Conservation (phyloP, 2,888 invertebrate species). For the Anoplius nigerrimus region DNA sequence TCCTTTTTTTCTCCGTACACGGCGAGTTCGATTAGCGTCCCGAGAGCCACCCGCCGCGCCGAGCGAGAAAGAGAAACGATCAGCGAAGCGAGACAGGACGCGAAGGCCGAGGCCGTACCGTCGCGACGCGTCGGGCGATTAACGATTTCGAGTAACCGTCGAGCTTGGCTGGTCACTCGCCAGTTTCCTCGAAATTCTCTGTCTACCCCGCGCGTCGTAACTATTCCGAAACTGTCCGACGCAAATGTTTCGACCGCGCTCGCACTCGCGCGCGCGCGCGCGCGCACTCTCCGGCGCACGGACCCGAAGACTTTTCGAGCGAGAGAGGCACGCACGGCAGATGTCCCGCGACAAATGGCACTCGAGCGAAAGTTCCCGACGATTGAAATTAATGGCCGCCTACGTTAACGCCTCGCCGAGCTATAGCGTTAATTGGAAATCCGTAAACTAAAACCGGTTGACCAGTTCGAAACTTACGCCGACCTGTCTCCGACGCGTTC, state of each 20-base stretch:
- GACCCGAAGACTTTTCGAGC: conserved; percentile 42
- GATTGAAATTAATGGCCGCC: conserved; percentile 48
- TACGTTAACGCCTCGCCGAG: conserved; percentile 7
- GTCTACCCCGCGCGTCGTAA: conserved; percentile 21
- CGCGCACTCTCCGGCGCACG: too few species aligned
- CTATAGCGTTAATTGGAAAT: conserved; percentile 5
- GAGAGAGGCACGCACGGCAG: conserved; percentile 28
- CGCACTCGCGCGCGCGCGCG: too few species aligned
- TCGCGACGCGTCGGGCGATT: too few species aligned
- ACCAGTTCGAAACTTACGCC: background rate
- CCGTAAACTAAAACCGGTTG: conserved; percentile 6
- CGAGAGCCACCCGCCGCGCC: background rate
- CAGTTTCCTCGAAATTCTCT: conserved; percentile 7
- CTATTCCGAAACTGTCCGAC: conserved; percentile 32
- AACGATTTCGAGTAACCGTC: too few species aligned
- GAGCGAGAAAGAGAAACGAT: background rate
- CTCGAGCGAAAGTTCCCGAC: conserved; percentile 41
- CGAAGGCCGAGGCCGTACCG: too few species aligned
- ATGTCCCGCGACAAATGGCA: conserved; percentile 53
- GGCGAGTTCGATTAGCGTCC: too few species aligned
- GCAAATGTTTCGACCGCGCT: conserved; percentile 42
- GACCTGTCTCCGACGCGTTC: too few species aligned
- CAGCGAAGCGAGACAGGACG: background rate
- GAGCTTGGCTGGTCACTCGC: too few species aligned
- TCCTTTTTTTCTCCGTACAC: too few species aligned